phyloP scores from a whole-genome alignment of 2,797 vertebrate species.

The Otus scops region DNA sequence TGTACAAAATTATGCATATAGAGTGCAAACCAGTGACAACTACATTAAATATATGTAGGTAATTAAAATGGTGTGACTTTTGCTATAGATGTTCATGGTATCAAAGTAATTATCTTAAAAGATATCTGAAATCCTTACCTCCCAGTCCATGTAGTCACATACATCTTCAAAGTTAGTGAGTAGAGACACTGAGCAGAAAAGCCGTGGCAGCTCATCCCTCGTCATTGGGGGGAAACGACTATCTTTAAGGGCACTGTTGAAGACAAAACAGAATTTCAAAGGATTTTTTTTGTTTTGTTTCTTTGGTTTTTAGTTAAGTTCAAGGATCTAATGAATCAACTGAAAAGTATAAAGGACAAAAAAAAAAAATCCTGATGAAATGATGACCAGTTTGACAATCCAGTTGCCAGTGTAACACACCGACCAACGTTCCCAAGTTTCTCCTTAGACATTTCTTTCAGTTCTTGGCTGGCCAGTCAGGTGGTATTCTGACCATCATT shows the following conservation, averaged over 20 bases:
- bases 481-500: neutral
- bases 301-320: neutral
- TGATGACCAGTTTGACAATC: neutral
- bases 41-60: neutral
- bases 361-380: neutral
- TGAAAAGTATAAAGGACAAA: conserved; percentile 11
- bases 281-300: neutral
- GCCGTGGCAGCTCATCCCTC: conserved; percentile 99
- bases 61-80: neutral
- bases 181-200: conserved; percentile 99
- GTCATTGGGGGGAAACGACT: conserved; percentile 99
- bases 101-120: neutral
- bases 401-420: neutral
- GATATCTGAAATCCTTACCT: conserved; percentile 81
- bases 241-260: conserved; percentile 99
- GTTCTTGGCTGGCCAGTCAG: neutral
- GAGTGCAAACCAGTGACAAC: neutral
- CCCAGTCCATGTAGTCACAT: conserved; percentile 99
- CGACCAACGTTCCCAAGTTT: neutral
- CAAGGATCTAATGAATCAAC: conserved; percentile 12
- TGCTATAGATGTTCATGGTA: neutral
- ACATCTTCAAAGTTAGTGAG: conserved; percentile 99
- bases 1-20: fast-evolving
- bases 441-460: neutral
- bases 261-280: conserved; percentile 71